Evolutionary conservation across 2,888 invertebrate species (phyloP).

Genomic region (Malthinus flaveolus): DNA sequence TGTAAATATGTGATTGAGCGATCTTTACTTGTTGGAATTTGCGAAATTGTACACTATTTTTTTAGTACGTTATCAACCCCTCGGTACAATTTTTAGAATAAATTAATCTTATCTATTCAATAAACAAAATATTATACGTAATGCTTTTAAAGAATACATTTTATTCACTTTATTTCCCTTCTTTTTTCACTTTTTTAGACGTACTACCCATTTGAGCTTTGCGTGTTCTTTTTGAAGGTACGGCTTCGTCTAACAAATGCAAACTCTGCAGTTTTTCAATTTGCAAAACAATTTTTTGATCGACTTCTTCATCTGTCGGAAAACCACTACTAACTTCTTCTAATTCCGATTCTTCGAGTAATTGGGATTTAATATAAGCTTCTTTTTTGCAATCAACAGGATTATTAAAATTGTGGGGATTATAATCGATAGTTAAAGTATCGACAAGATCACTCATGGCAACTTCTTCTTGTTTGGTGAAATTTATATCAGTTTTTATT

Average conservation of each 20-base stretch:
- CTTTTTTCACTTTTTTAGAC: background rate
- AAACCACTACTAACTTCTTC: constrained; percentile 8
- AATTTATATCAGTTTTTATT: background rate
- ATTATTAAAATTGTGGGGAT: constrained; percentile 16
- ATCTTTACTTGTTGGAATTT: too few relatives aligned
- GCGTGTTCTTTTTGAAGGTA: background rate
- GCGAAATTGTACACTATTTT: too few relatives aligned
- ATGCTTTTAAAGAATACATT: too few relatives aligned
- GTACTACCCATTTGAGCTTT: background rate
- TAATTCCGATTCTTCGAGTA: constrained; percentile 9
- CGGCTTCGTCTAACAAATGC: background rate
- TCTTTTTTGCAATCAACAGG: constrained; percentile 13
- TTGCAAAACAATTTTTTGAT: constrained; percentile 1
- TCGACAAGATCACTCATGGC: constrained; percentile 14
- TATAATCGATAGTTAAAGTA: constrained; percentile 20
- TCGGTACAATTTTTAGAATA: too few relatives aligned
- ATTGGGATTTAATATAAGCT: constrained; percentile 20
- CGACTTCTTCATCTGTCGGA: constrained; percentile 9
- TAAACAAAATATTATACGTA: too few relatives aligned
- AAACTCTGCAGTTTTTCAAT: background rate
- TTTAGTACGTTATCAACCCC: too few relatives aligned
- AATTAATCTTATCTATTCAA: too few relatives aligned
- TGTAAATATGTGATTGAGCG: too few relatives aligned
- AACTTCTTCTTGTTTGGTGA: constrained; percentile 5
- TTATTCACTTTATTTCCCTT: too few relatives aligned